phyloP scores from a whole-genome alignment of 2,113 vertebrate genomes.

The Oceanites oceanicus region DNA sequence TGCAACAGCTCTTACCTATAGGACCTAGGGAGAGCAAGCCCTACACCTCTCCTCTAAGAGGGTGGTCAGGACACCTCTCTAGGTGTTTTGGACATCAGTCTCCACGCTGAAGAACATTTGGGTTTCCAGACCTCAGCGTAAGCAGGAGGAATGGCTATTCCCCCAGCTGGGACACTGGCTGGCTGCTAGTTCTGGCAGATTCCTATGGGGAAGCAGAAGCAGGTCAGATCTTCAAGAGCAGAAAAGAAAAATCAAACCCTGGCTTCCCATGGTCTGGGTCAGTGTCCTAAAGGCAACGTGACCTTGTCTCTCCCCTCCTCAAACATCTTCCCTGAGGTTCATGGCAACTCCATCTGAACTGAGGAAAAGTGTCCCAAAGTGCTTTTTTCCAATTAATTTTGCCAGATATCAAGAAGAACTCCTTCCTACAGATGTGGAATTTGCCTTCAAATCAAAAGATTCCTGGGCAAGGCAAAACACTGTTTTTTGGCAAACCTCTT shows the following conservation, averaged over 20 bases:
- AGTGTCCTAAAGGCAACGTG: not conserved
- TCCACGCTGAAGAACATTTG: not conserved
- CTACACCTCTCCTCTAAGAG: not conserved
- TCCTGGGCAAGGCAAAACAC: not conserved
- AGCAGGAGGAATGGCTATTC: not conserved
- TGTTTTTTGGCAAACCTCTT: not conserved
- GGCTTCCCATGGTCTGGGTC: not conserved
- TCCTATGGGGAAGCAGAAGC: not conserved
- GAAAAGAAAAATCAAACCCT: not conserved
- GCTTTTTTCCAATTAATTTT: not conserved
- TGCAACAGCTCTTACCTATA: accelerated
- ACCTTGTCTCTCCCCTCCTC: not conserved
- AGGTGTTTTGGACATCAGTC: accelerated
- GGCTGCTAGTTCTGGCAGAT: not conserved
- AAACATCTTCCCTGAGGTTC: not conserved
- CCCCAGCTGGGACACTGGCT: not conserved
- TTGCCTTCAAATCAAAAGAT: not conserved
- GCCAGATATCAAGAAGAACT: not conserved
- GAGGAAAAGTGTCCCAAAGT: not conserved
- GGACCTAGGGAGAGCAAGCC: not conserved
- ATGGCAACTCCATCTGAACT: not conserved
- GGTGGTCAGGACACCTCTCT: not conserved
- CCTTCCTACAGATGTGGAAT: not conserved
- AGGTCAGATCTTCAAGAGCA: not conserved
- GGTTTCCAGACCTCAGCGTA: not conserved